Percentiles rank a stretch among this genome's conserved stretches.
These are phyloP conservation scores for Argya squamiceps DNA, from an alignment of 2,797 vertebrate genomes.

Conservation along the genomic window DNA sequence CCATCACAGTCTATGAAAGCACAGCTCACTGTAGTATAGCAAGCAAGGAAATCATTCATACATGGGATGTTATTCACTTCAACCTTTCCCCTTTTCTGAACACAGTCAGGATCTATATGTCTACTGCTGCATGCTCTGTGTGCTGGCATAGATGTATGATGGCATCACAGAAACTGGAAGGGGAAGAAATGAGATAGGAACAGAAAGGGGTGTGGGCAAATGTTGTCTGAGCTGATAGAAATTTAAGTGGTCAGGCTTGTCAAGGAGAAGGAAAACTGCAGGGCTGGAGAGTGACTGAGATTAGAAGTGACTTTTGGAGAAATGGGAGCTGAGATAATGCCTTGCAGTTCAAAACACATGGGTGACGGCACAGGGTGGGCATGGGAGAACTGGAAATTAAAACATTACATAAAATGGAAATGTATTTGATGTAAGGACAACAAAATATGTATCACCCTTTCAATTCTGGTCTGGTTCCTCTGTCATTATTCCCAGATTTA, in stretches of 20 bases:
- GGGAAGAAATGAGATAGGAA: slow-evolving; percentile 52
- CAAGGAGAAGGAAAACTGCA: slow-evolving; percentile 46
- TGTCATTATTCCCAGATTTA: neutral
- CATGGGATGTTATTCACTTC: slow-evolving; percentile 43
- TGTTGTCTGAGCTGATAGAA: slow-evolving; percentile 41
- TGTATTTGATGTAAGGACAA: neutral
- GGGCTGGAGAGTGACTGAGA: slow-evolving; percentile 23
- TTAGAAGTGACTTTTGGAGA: slow-evolving; percentile 28
- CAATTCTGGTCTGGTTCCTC: neutral
- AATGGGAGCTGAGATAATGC: slow-evolving; percentile 6
- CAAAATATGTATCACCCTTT: neutral
- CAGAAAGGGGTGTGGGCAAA: slow-evolving; percentile 18
- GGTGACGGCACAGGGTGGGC: neutral
- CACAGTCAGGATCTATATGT: slow-evolving; percentile 26
- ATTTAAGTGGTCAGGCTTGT: slow-evolving; percentile 56
- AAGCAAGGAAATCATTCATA: slow-evolving; percentile 53
- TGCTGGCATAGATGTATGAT: slow-evolving; percentile 54
- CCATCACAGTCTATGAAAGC: slow-evolving; percentile 55
- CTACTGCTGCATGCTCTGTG: slow-evolving; percentile 14
- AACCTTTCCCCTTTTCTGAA: slow-evolving; percentile 57
- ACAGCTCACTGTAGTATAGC: slow-evolving; percentile 40
- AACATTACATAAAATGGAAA: slow-evolving; percentile 32
- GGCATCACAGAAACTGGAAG: slow-evolving; percentile 50
- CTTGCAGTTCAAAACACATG: neutral
- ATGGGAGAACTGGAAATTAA: slow-evolving; percentile 21